Evolutionary conservation across 2,113 vertebrate genomes (phyloP).

Genomic region (Lagopus muta): DNA sequence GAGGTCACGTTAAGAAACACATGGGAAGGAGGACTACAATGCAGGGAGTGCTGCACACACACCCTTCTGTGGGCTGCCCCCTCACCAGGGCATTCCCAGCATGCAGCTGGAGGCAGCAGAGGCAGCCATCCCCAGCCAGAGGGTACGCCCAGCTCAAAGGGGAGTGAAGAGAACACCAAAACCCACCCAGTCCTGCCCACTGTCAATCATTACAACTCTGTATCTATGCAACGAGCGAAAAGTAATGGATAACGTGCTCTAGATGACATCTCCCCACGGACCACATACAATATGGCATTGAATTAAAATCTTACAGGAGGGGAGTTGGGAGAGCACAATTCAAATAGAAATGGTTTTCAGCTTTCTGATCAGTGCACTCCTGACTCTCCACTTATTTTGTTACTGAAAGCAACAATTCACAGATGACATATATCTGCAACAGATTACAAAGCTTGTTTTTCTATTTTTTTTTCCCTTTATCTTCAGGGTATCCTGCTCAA

Average conservation of each 20-base stretch:
- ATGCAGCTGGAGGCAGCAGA: not conserved
- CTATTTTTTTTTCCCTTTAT: not conserved
- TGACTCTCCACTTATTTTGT: not conserved
- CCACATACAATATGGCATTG: not conserved
- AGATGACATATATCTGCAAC: not conserved
- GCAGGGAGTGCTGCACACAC: slow-evolving; percentile 12
- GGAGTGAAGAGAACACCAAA: not conserved
- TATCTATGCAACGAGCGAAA: not conserved
- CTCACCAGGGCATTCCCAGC: not conserved
- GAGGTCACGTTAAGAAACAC: not conserved
- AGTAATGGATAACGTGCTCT: not conserved
- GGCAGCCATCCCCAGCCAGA: not conserved
- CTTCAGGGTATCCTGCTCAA: not conserved
- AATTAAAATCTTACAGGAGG: not conserved
- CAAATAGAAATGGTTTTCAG: not conserved
- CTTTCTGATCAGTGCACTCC: not conserved
- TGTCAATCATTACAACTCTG: not conserved
- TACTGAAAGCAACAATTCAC: not conserved
- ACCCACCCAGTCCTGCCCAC: not conserved
- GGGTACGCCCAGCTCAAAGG: not conserved
- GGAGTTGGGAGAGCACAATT: not conserved
- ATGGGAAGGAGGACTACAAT: slow-evolving; percentile 20
- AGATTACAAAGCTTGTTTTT: not conserved
- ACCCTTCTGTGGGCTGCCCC: not conserved
- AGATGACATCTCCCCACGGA: not conserved